These are phyloP conservation scores for Tinea pellionella DNA, from an alignment of 2,888 invertebrate genomes.

Conservation along the genomic window DNA sequence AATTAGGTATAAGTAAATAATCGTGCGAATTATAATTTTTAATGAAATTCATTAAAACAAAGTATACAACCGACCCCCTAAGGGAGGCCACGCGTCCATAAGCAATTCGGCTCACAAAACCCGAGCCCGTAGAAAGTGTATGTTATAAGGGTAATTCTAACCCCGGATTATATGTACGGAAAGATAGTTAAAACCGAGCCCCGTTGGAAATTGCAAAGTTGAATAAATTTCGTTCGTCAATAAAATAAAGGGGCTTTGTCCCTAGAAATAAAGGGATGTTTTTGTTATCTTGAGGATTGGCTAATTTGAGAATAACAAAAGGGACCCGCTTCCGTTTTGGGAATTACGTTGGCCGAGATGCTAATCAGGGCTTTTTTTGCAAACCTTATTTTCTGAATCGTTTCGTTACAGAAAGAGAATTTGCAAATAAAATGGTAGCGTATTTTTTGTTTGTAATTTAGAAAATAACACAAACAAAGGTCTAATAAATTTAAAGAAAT, in stretches of 20 bases:
- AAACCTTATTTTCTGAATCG: constrained; percentile 12
- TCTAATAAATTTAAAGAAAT: constrained; percentile 29
- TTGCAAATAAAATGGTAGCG: constrained; percentile 21
- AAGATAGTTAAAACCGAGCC: constrained; percentile 61
- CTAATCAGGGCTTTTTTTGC: constrained; percentile 50
- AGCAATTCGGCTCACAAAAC: constrained; percentile 9
- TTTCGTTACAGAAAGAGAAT: constrained; percentile 8
- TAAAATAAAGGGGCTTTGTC: constrained; percentile 55
- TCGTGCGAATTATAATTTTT: constrained; percentile 9
- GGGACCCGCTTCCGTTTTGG: constrained; percentile 44
- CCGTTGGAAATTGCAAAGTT: constrained; percentile 21
- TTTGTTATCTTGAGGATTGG: constrained; percentile 70
- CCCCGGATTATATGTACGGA: constrained; percentile 48
- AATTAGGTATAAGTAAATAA: constrained; percentile 5
- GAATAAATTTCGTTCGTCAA: constrained; percentile 62
- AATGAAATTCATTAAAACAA: not conserved
- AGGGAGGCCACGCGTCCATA: constrained; percentile 3
- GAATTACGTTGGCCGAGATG: constrained; percentile 46
- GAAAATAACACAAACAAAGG: constrained; percentile 27
- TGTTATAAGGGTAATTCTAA: constrained; percentile 15
- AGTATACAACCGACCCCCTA: not conserved
- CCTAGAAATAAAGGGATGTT: constrained; percentile 59
- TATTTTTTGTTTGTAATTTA: constrained; percentile 35
- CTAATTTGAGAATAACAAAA: constrained; percentile 70
- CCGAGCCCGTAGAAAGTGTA: not conserved